phyloP scores from a whole-genome alignment of 1,140 invertebrate species.

The Zaprionus ghesquierei region DNA sequence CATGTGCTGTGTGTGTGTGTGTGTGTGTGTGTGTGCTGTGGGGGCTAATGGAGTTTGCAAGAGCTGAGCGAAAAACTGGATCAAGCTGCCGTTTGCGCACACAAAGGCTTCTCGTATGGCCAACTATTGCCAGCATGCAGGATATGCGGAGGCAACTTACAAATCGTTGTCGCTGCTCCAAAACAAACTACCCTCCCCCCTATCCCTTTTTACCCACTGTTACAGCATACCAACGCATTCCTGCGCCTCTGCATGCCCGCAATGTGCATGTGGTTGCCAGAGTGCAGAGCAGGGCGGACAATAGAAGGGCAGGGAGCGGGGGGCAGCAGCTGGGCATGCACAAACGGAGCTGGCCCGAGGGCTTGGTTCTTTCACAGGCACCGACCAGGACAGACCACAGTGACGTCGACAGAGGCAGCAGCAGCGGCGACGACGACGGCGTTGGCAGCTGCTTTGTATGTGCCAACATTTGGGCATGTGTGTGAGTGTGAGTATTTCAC shows the following conservation, averaged over 20 bases:
- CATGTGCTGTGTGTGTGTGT: not conserved
- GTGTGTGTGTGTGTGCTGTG: not conserved
- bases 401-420: conserved; percentile 4
- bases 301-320: not conserved
- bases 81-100: conserved; percentile 56
- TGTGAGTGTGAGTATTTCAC: conserved; percentile 13
- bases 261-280: conserved; percentile 55
- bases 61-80: conserved; percentile 59
- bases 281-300: conserved; percentile 1
- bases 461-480: conserved; percentile 65
- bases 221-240: not conserved
- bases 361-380: conserved; percentile 28
- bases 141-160: conserved; percentile 66
- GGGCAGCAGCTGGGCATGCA: not conserved
- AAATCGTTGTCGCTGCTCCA: conserved; percentile 62
- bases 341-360: conserved; percentile 19
- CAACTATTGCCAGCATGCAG: conserved; percentile 27
- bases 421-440: not conserved
- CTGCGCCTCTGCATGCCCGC: conserved; percentile 22
- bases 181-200: conserved; percentile 18
- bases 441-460: conserved; percentile 64
- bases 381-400: conserved; percentile 12
- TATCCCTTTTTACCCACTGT: not conserved
- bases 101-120: conserved; percentile 46
- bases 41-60: conserved; percentile 73